Base-by-base conservation (phyloP, 2,113 vertebrate genomes). In the Nothobranchius furzeri region DNA sequence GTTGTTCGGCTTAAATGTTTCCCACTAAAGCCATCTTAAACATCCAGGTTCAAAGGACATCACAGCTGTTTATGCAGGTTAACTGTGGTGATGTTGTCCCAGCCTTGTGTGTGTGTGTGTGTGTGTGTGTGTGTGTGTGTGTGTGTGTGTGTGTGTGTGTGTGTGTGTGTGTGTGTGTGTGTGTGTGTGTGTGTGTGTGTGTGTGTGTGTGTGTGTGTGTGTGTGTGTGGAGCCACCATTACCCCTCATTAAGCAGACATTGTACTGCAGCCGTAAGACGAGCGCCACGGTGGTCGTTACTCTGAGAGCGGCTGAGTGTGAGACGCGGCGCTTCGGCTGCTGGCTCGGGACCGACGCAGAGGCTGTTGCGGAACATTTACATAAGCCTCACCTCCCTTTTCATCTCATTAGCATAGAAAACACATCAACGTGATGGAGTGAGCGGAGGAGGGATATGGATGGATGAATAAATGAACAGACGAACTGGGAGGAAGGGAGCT, bases 321-420 rank as follows among this genome's bases (percentile, higher is more conserved):
- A 76, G 64, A 61, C 51, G 47, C 64, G 66, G 50, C n/a, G 37
- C 69, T 80, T 79, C 63, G 74, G 71, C 53, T 10, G 57, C 76
- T 84, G 61, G 60, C 65, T 60, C 0, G 72, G 71, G 81, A 79
- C 76, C 17, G 43, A 62, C 49, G 53, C 66, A 14, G 48, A 51
- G 52, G 45, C 53, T 61, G 68, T 61, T 82, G 54, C 77, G 64
- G 40, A 61, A 60, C 75, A 87, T 90, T 89, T 87, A 66, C 87
- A 87, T 90, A 82, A 85, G 75, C 82, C 85, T 74, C 73, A 62
- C 72, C 62, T 15, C 67, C 62, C 75, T 79, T 80, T 77, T 82
- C 70, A 83, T 81, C 58, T 71, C 75, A 83, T 89, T 84, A 90
- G 79, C 84, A 87, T 83, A 76, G 51, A 67, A 64, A 87, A 79